Percentiles rank a stretch among this genome's conserved stretches.
These are phyloP conservation scores for Apamea anceps DNA, from an alignment of 2,888 invertebrate genomes.

Conservation along the genomic window DNA sequence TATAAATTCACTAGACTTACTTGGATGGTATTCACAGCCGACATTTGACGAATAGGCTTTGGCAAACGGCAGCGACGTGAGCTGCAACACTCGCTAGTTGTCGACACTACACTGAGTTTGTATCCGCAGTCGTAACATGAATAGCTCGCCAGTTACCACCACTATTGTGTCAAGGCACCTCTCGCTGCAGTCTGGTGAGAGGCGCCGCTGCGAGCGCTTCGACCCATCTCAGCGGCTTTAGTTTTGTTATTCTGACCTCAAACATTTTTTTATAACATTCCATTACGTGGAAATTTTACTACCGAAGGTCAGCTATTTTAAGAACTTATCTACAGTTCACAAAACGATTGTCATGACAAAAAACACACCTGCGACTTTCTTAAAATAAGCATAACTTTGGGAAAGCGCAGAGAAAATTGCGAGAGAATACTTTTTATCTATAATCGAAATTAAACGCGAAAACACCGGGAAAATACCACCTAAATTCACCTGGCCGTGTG, in stretches of 20 bases:
- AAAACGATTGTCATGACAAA: not conserved
- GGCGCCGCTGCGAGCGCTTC: conserved; percentile 22
- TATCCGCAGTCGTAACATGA: conserved; percentile 44
- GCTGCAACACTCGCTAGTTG: conserved; percentile 45
- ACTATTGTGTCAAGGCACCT: conserved; percentile 62
- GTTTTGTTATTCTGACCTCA: conserved; percentile 39
- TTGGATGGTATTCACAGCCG: conserved; percentile 21
- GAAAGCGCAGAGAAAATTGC: not conserved
- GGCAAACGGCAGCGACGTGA: conserved; percentile 24
- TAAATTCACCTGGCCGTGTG: not conserved
- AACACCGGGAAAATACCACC: not conserved
- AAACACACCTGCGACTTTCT: not conserved
- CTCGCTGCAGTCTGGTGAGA: conserved; percentile 44
- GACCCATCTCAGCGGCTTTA: not conserved
- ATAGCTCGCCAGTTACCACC: conserved; percentile 39
- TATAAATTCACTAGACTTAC: conserved; percentile 39
- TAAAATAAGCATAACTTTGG: not conserved
- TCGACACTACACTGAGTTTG: conserved; percentile 58
- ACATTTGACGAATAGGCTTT: conserved; percentile 33
- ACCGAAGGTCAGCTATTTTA: not conserved
- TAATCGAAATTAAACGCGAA: not conserved
- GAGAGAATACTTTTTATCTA: not conserved
- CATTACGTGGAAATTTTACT: conserved; percentile 3
- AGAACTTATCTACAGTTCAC: not conserved
- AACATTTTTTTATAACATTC: conserved; percentile 1